Conservation (phyloP, 2,888 invertebrate species). For the Pycnomerus fuliginosus region DNA sequence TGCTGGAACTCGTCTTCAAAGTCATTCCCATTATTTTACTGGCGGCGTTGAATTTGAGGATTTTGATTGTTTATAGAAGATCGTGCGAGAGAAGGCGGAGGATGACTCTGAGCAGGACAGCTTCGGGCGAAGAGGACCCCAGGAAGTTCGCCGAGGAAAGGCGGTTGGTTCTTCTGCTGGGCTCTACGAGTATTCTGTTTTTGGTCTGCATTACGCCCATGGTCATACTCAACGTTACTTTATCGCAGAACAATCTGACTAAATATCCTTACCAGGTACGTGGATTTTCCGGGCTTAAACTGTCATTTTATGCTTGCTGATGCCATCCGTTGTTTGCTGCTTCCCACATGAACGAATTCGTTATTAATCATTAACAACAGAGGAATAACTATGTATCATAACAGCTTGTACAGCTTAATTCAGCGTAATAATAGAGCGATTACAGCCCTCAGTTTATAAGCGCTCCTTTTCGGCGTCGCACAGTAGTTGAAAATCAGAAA, state of each 20-base stretch:
- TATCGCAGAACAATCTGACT: conserved; percentile 62
- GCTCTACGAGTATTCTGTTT: conserved; percentile 67
- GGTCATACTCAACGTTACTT: conserved; percentile 68
- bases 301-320: too few relatives aligned
- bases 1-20: conserved; percentile 66
- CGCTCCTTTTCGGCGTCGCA: too few relatives aligned
- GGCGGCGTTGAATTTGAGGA: conserved; percentile 65
- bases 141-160: conserved; percentile 68
- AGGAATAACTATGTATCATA: too few relatives aligned
- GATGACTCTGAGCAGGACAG: conserved; percentile 63
- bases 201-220: conserved; percentile 70
- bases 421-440: too few relatives aligned
- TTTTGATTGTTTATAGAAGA: conserved; percentile 65
- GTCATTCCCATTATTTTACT: conserved; percentile 67
- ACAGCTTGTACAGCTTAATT: too few relatives aligned
- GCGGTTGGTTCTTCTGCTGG: conserved; percentile 63
- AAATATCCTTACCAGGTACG: conserved; percentile 66
- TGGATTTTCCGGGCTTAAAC: too few relatives aligned
- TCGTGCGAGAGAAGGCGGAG: conserved; percentile 65
- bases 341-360: too few relatives aligned
- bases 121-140: conserved; percentile 62
- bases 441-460: too few relatives aligned
- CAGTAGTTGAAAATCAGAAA: too few relatives aligned
- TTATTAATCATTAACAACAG: too few relatives aligned
- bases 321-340: too few relatives aligned